phyloP scores from a whole-genome alignment of 2,888 invertebrate genomes.

The Caenorhabditis zanzibari region DNA sequence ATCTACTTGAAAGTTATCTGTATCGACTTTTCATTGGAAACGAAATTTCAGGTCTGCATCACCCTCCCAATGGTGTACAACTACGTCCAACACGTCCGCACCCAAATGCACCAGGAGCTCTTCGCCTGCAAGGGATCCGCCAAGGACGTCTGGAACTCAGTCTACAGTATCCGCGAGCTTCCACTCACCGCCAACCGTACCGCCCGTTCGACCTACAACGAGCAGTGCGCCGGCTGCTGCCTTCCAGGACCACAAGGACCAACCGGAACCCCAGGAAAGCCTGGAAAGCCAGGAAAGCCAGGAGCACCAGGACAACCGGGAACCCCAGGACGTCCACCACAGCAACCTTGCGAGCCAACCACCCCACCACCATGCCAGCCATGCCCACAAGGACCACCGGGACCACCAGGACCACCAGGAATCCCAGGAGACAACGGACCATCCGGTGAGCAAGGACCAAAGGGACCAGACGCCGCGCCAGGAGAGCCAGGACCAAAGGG shows the following conservation, averaged over 20 bases:
- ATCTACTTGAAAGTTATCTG: too few relatives aligned
- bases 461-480: constrained; percentile 77
- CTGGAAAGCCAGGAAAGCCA: constrained; percentile 78
- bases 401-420: constrained; percentile 78
- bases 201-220: constrained; percentile 73
- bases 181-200: constrained; percentile 76
- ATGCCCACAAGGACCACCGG: constrained; percentile 77
- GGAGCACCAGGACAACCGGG: constrained; percentile 78
- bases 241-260: constrained; percentile 78
- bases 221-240: constrained; percentile 78
- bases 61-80: constrained; percentile 79
- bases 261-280: constrained; percentile 75
- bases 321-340: constrained; percentile 78
- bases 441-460: constrained; percentile 74
- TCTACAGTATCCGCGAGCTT: constrained; percentile 75
- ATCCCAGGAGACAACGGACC: constrained; percentile 77
- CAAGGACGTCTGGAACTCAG: constrained; percentile 76
- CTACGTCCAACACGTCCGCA: constrained; percentile 77
- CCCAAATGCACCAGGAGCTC: constrained; percentile 77
- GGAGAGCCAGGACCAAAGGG: constrained; percentile 79
- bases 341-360: constrained; percentile 76
- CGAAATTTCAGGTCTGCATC: constrained; percentile 70
- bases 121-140: constrained; percentile 77
- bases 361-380: constrained; percentile 79
- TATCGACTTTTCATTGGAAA: background rate